Conservation (phyloP, 2,797 vertebrate genomes). For the Pristis pectinata region DNA sequence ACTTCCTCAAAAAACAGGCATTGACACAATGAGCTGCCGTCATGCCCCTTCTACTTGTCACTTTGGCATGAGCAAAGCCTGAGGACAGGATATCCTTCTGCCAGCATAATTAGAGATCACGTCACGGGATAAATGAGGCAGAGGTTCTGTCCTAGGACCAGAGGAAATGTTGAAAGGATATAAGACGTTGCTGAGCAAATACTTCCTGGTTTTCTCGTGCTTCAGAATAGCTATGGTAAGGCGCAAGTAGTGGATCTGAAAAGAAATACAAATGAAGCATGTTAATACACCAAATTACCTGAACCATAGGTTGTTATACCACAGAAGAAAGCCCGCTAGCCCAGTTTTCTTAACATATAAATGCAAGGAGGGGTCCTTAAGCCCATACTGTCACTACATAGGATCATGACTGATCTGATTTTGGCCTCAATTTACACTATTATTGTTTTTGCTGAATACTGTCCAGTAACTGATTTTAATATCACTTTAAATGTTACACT, state of each 20-base stretch:
- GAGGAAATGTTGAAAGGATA: slow-evolving; percentile 66
- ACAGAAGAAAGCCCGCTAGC: background rate
- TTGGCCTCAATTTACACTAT: too few species aligned
- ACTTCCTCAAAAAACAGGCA: background rate
- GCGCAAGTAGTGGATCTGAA: slow-evolving; percentile 86
- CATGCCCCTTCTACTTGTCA: background rate
- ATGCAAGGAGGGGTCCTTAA: too few species aligned
- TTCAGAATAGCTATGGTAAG: slow-evolving; percentile 85
- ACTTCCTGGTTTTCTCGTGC: slow-evolving; percentile 91
- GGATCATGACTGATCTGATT: too few species aligned
- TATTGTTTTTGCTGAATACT: background rate
- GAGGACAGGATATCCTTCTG: background rate
- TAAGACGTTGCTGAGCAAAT: slow-evolving; percentile 87
- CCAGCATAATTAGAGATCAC: too few species aligned
- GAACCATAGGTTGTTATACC: background rate
- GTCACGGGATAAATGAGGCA: background rate
- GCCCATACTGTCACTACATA: too few species aligned
- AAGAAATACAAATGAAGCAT: slow-evolving; percentile 40
- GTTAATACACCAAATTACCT: background rate
- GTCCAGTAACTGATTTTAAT: background rate
- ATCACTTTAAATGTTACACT: background rate
- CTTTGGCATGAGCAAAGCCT: too few species aligned
- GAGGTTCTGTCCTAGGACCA: too few species aligned
- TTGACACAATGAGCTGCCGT: too few species aligned
- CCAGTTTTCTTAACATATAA: too few species aligned